Percentiles rank a stretch among this genome's conserved stretches.
These are phyloP conservation scores for Gymnogyps californianus DNA, from an alignment of 2,113 vertebrate genomes.

Conservation along the genomic window DNA sequence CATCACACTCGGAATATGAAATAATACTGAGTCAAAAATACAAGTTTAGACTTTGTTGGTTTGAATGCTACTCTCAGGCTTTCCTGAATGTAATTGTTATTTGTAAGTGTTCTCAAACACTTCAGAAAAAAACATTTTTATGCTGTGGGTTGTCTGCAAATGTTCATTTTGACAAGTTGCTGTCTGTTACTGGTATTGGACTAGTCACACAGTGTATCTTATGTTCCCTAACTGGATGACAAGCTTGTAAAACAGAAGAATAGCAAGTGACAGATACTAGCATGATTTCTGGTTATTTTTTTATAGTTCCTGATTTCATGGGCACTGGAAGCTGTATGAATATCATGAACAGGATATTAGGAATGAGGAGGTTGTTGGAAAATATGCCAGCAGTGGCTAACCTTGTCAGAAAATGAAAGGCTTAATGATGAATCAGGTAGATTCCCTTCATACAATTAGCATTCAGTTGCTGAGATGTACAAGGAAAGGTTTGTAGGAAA, in stretches of 20 bases:
- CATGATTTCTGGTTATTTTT: slow-evolving; percentile 56
- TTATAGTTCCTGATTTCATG: slow-evolving; percentile 34
- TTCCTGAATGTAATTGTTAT: slow-evolving; percentile 41
- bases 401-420: slow-evolving; percentile 24
- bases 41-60: neutral
- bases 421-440: neutral
- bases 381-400: neutral
- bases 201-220: slow-evolving; percentile 51
- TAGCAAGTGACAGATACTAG: slow-evolving; percentile 58
- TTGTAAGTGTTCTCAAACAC: slow-evolving; percentile 54
- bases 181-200: slow-evolving; percentile 65
- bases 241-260: slow-evolving; percentile 65
- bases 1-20: neutral
- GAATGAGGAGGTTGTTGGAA: neutral
- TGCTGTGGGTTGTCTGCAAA: slow-evolving; percentile 62
- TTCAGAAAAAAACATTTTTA: neutral
- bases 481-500: neutral
- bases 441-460: neutral
- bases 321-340: neutral
- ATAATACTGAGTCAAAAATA: neutral
- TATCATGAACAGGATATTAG: neutral
- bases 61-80: slow-evolving; percentile 7
- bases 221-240: slow-evolving; percentile 55
- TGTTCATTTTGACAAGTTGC: slow-evolving; percentile 66
- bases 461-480: neutral